phyloP scores from a whole-genome alignment of 2,113 vertebrate genomes.

The Tapirus terrestris region DNA sequence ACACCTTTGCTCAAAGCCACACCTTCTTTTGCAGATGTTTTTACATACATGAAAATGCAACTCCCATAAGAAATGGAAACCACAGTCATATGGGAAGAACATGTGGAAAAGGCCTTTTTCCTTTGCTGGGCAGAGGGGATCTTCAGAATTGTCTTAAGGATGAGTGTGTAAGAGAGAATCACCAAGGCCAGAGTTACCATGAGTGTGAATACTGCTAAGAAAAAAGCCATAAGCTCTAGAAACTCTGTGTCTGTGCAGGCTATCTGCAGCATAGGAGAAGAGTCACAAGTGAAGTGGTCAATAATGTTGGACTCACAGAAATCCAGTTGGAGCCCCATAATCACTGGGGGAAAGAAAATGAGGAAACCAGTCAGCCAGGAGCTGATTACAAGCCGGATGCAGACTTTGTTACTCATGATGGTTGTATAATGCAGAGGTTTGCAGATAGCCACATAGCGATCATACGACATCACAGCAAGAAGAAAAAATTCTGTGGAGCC shows the following conservation, averaged over 20 bases:
- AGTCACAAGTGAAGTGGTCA: constrained; percentile 59
- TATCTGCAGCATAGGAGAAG: constrained; percentile 35
- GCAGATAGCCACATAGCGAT: constrained; percentile 46
- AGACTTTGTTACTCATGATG: constrained; percentile 37
- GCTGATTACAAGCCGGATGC: not conserved
- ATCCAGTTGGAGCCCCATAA: constrained; percentile 38
- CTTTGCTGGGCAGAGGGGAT: constrained; percentile 33
- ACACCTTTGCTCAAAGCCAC: constrained; percentile 32
- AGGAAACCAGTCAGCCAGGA: constrained; percentile 59
- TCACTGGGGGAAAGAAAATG: not conserved
- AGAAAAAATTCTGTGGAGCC: constrained; percentile 50
- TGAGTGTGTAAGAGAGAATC: constrained; percentile 57
- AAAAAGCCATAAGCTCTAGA: constrained; percentile 36
- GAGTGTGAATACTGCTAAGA: constrained; percentile 53
- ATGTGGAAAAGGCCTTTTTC: constrained; percentile 61
- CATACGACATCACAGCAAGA: constrained; percentile 54
- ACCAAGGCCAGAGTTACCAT: constrained; percentile 47
- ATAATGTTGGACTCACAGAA: constrained; percentile 63
- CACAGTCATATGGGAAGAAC: constrained; percentile 52
- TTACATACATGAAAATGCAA: constrained; percentile 57
- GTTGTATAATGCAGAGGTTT: constrained; percentile 58
- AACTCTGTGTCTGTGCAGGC: constrained; percentile 31
- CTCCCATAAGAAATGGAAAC: constrained; percentile 63
- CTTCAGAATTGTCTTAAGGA: constrained; percentile 59
- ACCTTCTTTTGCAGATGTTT: constrained; percentile 6